phyloP scores from a whole-genome alignment of 2,888 invertebrate genomes.

The Drosophila formosana region DNA sequence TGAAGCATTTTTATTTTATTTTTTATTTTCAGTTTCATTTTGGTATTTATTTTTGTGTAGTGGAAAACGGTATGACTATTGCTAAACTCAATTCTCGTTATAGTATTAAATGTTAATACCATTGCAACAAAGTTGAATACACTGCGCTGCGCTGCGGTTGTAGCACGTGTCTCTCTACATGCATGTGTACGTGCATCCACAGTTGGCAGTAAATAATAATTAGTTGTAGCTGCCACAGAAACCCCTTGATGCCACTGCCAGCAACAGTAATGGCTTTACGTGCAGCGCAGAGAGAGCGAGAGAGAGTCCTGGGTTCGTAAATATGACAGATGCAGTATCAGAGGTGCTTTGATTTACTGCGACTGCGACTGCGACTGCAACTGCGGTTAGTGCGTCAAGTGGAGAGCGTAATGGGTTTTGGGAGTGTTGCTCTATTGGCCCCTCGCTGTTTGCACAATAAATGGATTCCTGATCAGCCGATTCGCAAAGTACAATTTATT shows the following conservation, averaged over 20 bases:
- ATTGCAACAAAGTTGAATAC: slow-evolving; percentile 7
- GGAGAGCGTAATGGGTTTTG: not conserved
- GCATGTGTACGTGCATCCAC: slow-evolving; percentile 5
- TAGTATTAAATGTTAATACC: slow-evolving; percentile 13
- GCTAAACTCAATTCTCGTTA: slow-evolving; percentile 16
- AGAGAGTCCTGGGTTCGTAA: not conserved
- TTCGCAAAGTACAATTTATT: not conserved
- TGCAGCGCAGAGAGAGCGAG: not conserved
- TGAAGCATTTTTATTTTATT: not conserved
- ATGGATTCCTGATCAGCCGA: not conserved
- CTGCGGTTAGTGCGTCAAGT: not conserved
- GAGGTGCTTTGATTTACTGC: slow-evolving; percentile 15
- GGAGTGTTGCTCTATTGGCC: not conserved
- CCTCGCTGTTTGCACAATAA: not conserved
- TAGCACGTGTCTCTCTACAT: slow-evolving; percentile 1
- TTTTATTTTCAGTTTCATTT: not conserved
- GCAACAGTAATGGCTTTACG: slow-evolving; percentile 12
- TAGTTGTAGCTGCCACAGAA: slow-evolving; percentile 13
- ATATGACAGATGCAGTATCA: slow-evolving; percentile 11
- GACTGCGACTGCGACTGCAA: not conserved
- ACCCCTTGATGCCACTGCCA: slow-evolving; percentile 5
- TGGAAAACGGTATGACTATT: slow-evolving; percentile 1
- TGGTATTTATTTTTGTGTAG: not conserved
- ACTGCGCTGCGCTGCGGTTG: not conserved
- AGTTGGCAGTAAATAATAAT: slow-evolving; percentile 28